phyloP scores from a whole-genome alignment of 1,140 invertebrate species.

The Reticulitermes speratus region DNA sequence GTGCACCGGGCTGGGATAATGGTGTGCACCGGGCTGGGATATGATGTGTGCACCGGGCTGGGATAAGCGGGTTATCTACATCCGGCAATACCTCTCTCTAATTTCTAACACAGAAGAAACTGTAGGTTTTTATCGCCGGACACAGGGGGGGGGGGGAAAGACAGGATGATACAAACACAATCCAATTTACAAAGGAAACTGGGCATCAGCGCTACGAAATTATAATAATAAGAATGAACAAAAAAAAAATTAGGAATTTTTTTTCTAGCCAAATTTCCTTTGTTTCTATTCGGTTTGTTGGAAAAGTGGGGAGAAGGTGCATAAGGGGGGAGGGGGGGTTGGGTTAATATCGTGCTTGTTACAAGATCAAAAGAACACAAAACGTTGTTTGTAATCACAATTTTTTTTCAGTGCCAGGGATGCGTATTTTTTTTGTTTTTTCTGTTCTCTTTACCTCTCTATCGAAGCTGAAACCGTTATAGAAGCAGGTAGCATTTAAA shows the following conservation, averaged over 20 bases:
- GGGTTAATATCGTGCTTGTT: neutral
- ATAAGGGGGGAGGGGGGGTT: neutral
- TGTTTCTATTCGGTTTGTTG: constrained; percentile 3
- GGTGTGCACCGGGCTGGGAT: no score
- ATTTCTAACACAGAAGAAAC: neutral
- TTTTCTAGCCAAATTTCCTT: neutral
- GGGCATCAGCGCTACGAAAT: neutral
- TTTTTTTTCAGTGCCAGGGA: neutral
- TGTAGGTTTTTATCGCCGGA: neutral
- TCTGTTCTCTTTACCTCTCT: neutral
- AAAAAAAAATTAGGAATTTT: neutral
- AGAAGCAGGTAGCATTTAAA: neutral
- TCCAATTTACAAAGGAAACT: neutral
- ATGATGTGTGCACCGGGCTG: neutral
- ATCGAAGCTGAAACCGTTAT: neutral
- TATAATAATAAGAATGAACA: neutral
- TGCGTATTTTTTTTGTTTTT: neutral
- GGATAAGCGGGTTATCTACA: neutral
- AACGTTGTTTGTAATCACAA: constrained; percentile 7
- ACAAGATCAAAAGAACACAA: constrained; percentile 11
- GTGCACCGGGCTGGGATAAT: no score
- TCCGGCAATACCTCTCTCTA: neutral
- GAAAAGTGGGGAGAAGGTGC: neutral
- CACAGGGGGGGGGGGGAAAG: neutral
- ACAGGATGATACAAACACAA: neutral